Percentiles rank a stretch among this genome's conserved stretches.
Conservation (phyloP, 2,113 vertebrate genomes). For the Scartelaos histophorus region DNA sequence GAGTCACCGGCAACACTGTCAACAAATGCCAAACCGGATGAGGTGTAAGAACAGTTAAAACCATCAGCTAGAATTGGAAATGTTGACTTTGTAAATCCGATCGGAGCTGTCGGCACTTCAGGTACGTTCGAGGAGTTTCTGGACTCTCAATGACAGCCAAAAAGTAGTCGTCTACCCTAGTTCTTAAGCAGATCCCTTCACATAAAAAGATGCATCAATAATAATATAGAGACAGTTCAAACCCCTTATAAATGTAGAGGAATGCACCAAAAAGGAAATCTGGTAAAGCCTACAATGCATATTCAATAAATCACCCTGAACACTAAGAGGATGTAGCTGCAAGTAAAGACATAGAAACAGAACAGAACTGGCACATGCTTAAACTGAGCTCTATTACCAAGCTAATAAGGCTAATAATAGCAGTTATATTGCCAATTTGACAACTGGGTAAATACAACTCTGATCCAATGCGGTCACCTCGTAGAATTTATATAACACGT, state of each 20-base stretch:
- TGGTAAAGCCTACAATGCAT: neutral
- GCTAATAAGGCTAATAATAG: neutral
- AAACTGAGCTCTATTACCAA: neutral
- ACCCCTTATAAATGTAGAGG: neutral
- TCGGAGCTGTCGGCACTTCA: neutral
- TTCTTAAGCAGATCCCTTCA: too few species aligned
- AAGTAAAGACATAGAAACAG: neutral
- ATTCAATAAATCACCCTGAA: neutral
- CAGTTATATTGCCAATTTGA: neutral
- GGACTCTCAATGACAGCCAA: neutral
- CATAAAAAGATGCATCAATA: neutral
- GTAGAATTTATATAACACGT: neutral
- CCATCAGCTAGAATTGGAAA: neutral
- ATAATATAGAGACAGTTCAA: neutral
- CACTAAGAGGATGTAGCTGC: neutral
- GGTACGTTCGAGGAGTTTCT: neutral
- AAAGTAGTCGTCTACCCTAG: too few species aligned
- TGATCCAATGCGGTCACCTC: neutral
- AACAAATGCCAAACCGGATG: slow-evolving; percentile 57
- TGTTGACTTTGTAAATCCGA: neutral
- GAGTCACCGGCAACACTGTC: slow-evolving; percentile 57
- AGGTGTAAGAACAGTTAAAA: slow-evolving; percentile 1
- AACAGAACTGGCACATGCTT: neutral
- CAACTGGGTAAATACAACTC: too few species aligned
- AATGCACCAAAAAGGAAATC: neutral